Percentiles rank a stretch among this genome's conserved stretches.
Evolutionary conservation across 2,113 vertebrate species (phyloP).

Genomic region (Motacilla tschutschensis): DNA sequence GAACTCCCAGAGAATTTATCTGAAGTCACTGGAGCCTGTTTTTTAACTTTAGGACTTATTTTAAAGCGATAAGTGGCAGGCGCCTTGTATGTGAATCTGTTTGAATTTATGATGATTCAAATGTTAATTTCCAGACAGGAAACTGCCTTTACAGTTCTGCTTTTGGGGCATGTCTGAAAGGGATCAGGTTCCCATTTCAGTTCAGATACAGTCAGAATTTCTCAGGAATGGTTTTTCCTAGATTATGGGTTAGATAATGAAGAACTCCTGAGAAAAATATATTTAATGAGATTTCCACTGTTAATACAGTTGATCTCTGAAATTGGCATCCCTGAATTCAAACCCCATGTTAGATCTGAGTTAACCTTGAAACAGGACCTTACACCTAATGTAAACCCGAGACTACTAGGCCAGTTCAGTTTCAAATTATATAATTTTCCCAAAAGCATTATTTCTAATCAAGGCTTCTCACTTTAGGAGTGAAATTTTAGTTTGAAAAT

Average conservation of each 20-base stretch:
- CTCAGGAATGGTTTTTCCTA: conserved; percentile 14
- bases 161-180: conserved; percentile 40
- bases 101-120: conserved; percentile 48
- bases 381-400: background rate
- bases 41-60: conserved; percentile 17
- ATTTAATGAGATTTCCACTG: conserved; percentile 17
- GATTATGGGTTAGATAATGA: conserved; percentile 25
- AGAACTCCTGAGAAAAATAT: conserved; percentile 3
- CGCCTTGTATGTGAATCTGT: background rate
- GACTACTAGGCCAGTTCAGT: background rate
- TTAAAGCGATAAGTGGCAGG: conserved; percentile 28
- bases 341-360: background rate
- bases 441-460: conserved; percentile 19
- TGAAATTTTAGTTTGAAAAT: conserved; percentile 32
- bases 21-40: conserved; percentile 29
- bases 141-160: conserved; percentile 46
- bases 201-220: conserved; percentile 30
- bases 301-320: conserved; percentile 16
- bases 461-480: background rate
- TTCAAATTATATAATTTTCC: background rate
- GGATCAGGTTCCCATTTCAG: conserved; percentile 15
- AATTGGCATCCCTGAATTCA: background rate
- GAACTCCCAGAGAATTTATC: conserved; percentile 4
- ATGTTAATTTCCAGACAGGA: conserved; percentile 61
- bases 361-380: conserved; percentile 2